Base-by-base conservation (phyloP, 1,140 invertebrate genomes). In the Scaptomyza hsui region DNA sequence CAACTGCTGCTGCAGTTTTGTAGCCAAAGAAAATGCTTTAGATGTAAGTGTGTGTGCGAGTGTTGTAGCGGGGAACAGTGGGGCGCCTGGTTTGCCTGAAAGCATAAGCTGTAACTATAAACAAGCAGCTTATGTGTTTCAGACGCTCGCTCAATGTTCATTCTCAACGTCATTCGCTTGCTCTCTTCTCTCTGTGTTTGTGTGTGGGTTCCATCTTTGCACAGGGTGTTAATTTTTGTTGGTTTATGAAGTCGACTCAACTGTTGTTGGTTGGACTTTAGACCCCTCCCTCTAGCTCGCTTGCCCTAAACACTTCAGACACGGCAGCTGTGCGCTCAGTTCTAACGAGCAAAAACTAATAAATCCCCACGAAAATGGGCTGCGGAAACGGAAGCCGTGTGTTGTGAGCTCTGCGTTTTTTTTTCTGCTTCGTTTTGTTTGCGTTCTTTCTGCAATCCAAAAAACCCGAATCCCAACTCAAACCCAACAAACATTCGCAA, bases 301-400 rank as follows among this genome's bases (percentile, higher is more conserved):
- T 29, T 9, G 26, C 26, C 1, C 9, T 76, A 85, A 85, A 85
- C 76, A 85, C 80, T 85, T 80, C 67, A 65, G 51, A 55, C 56
- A 68, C 67, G 72, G 77, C 77, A 80, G 75, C 80, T 85, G 81
- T 86, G 81, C 81, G 60, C 77, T 29, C 26, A 70, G 69, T 78
- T 85, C 85, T 89, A 89, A 89, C 85, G 85, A 89, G 85, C 85
- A 89, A 89, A 89, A 89, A 89, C 85, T 89, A 89, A 89, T 89
- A 89, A 89, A 89, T 89, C 79, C 85, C 85, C 71, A 85, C 81
- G 73, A 88, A 88, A 88, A 89, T 83, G 78, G 78, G 78, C 83
- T 75, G 78, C 78, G 83, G 83, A 89, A 88, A 79, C 83, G 83
- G 83, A 88, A 88, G 75, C 74, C 75, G 78, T 89, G 80, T 89